Conservation (phyloP, 1,140 invertebrate species). For the Monomorium pharaonis region DNA sequence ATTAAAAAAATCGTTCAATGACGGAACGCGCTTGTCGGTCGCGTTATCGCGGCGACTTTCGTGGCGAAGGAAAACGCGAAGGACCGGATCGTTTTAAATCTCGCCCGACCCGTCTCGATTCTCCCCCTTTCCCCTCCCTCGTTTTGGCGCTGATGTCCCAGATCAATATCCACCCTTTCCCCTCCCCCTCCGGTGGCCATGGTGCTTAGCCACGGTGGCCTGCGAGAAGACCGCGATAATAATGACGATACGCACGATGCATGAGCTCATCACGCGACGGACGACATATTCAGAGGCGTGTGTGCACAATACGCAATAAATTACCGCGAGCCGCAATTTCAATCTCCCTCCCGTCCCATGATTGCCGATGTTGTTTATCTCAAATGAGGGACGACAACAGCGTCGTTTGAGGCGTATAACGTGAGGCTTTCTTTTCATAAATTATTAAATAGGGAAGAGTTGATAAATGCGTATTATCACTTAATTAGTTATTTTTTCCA, state of each 20-base stretch:
- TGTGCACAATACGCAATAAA: constrained; percentile 13
- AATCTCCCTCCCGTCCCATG: neutral
- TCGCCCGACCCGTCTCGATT: constrained; percentile 30
- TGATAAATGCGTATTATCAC: neutral
- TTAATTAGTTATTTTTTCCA: too few relatives aligned
- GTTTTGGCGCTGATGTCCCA: constrained; percentile 71
- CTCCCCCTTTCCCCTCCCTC: constrained; percentile 54
- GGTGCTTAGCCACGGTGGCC: constrained; percentile 13
- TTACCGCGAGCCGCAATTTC: constrained; percentile 2
- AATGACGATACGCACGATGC: neutral
- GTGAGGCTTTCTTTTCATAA: neutral
- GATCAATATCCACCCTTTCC: constrained; percentile 78
- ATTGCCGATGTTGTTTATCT: constrained; percentile 3
- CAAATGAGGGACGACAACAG: neutral
- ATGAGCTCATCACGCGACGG: neutral
- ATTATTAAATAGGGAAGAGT: neutral
- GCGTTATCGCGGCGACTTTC: constrained; percentile 5
- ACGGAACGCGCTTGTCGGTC: neutral
- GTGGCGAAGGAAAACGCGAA: neutral
- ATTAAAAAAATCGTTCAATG: neutral
- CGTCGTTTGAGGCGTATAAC: neutral
- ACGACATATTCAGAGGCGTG: neutral
- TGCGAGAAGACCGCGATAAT: constrained; percentile 4
- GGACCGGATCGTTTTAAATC: neutral
- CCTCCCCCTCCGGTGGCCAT: neutral